Conservation (phyloP, 2,888 invertebrate species). For the Brachypalpus laphriformis region DNA sequence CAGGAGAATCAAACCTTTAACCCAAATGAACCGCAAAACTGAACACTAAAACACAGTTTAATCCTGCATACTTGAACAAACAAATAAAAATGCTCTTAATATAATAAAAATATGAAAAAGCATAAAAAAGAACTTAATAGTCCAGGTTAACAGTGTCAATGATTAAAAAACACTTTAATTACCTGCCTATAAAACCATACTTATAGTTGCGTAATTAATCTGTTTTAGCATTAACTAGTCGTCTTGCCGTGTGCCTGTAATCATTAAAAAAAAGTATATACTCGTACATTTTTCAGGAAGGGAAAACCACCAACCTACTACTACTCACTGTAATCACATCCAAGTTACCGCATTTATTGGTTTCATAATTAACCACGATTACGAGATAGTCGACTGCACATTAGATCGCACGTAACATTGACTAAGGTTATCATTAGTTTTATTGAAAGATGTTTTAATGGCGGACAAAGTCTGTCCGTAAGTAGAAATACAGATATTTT, state of each 20-base stretch:
- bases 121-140: neutral
- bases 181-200: neutral
- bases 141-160: neutral
- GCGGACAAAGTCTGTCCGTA: constrained; percentile 36
- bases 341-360: constrained; percentile 52
- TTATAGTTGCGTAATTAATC: neutral
- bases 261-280: constrained; percentile 4
- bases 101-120: neutral
- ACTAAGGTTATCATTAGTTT: constrained; percentile 56
- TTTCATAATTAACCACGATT: constrained; percentile 50
- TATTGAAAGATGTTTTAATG: constrained; percentile 6
- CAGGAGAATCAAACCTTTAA: neutral
- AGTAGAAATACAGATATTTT: neutral
- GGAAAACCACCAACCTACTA: constrained; percentile 10
- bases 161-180: constrained; percentile 27
- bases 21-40: neutral
- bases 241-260: neutral
- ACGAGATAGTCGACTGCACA: constrained; percentile 31
- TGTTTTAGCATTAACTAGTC: neutral
- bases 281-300: neutral
- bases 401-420: constrained; percentile 54
- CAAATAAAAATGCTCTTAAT: neutral
- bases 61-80: neutral
- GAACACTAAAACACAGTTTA: neutral
- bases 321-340: constrained; percentile 18